phyloP scores from a whole-genome alignment of 2,888 invertebrate species.

The Limenitis camilla region DNA sequence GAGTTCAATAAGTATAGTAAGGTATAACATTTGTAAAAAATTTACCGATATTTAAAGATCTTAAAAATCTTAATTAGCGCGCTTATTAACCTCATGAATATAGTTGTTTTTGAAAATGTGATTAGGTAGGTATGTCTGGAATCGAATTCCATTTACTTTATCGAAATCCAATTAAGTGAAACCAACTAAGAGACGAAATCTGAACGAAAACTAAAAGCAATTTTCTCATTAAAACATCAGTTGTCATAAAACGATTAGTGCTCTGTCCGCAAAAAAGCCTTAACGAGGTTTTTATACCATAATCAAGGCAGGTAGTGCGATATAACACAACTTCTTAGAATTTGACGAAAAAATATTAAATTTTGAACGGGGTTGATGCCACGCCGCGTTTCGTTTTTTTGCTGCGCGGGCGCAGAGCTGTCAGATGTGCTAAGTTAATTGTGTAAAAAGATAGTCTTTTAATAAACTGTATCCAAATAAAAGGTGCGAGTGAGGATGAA shows the following conservation, averaged over 20 bases:
- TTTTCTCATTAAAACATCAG: constrained; percentile 53
- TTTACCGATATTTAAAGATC: too few species aligned
- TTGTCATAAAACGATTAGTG: constrained; percentile 64
- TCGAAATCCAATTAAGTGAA: too few species aligned
- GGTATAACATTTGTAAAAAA: too few species aligned
- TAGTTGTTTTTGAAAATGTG: too few species aligned
- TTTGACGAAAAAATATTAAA: constrained; percentile 18
- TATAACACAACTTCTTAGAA: constrained; percentile 33
- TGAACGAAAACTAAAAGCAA: constrained; percentile 23
- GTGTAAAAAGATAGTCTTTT: constrained; percentile 1
- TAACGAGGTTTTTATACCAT: constrained; percentile 63
- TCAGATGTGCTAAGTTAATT: constrained; percentile 13
- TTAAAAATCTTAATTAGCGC: too few species aligned
- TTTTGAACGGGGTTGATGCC: constrained; percentile 17
- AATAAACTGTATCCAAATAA: neutral
- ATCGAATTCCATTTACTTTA: too few species aligned
- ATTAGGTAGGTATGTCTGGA: too few species aligned
- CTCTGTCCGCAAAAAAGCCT: constrained; percentile 49
- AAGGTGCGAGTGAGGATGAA: neutral
- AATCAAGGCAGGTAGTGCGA: constrained; percentile 41
- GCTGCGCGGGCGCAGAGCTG: constrained; percentile 10
- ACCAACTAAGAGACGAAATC: neutral
- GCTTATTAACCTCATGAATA: too few species aligned
- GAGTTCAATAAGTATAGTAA: too few species aligned
- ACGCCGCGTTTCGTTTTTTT: constrained; percentile 17